Base-by-base conservation (phyloP, 2,888 invertebrate species). In the Brachyptera putata region DNA sequence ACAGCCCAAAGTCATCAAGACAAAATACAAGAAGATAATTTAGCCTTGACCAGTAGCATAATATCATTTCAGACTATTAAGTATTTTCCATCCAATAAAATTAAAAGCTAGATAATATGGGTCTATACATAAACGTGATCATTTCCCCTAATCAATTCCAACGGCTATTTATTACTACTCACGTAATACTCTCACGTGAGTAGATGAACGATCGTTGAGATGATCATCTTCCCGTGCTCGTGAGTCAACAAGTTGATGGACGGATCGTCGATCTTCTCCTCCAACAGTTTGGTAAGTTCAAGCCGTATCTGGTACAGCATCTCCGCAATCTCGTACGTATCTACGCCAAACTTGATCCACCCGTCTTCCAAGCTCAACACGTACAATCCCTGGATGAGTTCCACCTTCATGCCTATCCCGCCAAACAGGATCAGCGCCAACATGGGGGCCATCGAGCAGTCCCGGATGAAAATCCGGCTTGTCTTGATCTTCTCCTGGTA, bases 401-500 rank as follows among this genome's bases (percentile, higher is more conserved):
- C 86, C 59, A 91, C 85, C 18, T 83, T 80, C 14, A 91, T 75
- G 69, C 81, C 84, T 69, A 84, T 86, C n/a, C 90, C 89, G 70
- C 82, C 75, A 66, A 77, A 76, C 50, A 89, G 70, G 1, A 90
- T 84, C 34, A 91, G 72, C 0, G 91, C 84, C 61, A 90, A 71
- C 64, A 86, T 80, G 0, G 89, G 87, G 39, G 91, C 83, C 87
- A 91, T 87, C 0, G 89, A 87, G 66, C 89, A 86, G 69, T 91
- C 90, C 39, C 89, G 78, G 21, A 91, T 87, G 69, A 86, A 91
- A 30, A 91, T 85, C 68, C 84, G 80, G 2, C 85, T 86, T 0
- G 91, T 91, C 71, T 87, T 87, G 18, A 91, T 84, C 73, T 91
- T 91, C 72, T 91, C 91, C 70, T 91, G 90, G 69, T 85, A 91